Evolutionary conservation across 35 echinoderm and acorn worm species (phyloP), one percentile per base, ranked within the genome.

Genomic region (Ophioderma brevispina): DNA sequence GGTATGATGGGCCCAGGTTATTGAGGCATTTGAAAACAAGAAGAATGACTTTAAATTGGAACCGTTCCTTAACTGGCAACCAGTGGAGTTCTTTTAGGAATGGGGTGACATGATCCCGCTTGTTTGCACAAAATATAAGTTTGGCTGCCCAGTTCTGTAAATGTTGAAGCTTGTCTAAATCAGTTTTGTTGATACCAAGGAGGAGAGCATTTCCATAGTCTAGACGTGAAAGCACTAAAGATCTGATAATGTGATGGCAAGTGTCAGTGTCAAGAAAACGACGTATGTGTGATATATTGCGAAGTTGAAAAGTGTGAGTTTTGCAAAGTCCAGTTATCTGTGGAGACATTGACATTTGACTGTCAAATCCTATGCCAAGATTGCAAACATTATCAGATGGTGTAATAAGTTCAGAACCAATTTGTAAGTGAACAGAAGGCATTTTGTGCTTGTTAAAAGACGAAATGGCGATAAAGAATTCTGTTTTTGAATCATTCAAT

Each of bases 131-230:
- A n/a, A n/a, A n/a, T n/a, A n/a, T n/a, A n/a, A n/a, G n/a, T n/a
- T n/a, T n/a, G n/a, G n/a, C n/a, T n/a, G n/a, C n/a, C n/a, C n/a
- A n/a, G n/a, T n/a, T n/a, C n/a, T n/a, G n/a, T n/a, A n/a, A n/a
- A n/a, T n/a, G n/a, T n/a, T n/a, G n/a, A n/a, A n/a, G n/a, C n/a
- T n/a, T n/a, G n/a, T n/a, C n/a, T n/a, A n/a, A n/a, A n/a, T n/a
- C n/a, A n/a, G n/a, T n/a, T n/a, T n/a, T n/a, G n/a, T 84, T 34
- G 38, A 37, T 23, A 39, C 39, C 14, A 50, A 55, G 21, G n/a
- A 84, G 38, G 39, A 84, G n/a, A n/a, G 42, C 39, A 49, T 84
- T 84, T 19, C 39, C 81, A 50, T 84, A 84, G 30, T 84, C 81
- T 31, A 84, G 31, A 25, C 43, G 39, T 31, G 81, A 84, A 10